Conservation (phyloP, 2,797 vertebrate genomes). For the Sebastes oblongus region DNA sequence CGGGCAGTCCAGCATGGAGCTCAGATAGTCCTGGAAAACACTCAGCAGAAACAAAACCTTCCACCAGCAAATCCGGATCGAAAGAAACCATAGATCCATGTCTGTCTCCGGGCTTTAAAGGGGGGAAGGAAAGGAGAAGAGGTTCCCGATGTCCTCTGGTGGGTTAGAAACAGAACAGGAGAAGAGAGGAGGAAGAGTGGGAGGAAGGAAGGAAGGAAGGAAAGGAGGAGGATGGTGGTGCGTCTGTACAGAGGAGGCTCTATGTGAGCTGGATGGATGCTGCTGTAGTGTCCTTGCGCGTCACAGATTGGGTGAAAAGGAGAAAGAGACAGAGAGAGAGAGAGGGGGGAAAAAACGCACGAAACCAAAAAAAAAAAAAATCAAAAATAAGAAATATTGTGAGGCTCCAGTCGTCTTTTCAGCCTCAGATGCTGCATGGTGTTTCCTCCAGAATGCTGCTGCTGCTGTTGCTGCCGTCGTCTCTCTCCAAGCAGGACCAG, state of each 20-base stretch:
- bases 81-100: conserved; percentile 97
- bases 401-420: conserved; percentile 72
- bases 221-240: conserved; percentile 54
- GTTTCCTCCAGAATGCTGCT: conserved; percentile 69
- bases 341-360: neutral
- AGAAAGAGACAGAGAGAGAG: conserved; percentile 11
- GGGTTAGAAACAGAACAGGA: conserved; percentile 65
- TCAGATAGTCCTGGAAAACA: conserved; percentile 93
- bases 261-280: conserved; percentile 75
- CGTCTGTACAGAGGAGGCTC: conserved; percentile 78
- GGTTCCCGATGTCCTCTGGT: conserved; percentile 75
- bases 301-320: conserved; percentile 64
- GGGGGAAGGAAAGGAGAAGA: conserved; percentile 48
- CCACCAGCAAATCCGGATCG: conserved; percentile 94
- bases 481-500: conserved; percentile 77
- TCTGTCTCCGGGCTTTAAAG: conserved; percentile 82
- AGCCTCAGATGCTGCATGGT: conserved; percentile 84
- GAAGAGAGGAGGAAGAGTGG: conserved; percentile 48
- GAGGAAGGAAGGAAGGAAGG: conserved; percentile 50
- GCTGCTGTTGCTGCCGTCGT: conserved; percentile 61
- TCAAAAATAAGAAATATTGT: conserved; percentile 61
- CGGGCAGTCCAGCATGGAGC: conserved; percentile 96
- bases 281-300: conserved; percentile 79
- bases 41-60: conserved; percentile 94
- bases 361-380: conserved; percentile 41